Base-by-base conservation (phyloP, 2,113 vertebrate species). In the Athene cunicularia region DNA sequence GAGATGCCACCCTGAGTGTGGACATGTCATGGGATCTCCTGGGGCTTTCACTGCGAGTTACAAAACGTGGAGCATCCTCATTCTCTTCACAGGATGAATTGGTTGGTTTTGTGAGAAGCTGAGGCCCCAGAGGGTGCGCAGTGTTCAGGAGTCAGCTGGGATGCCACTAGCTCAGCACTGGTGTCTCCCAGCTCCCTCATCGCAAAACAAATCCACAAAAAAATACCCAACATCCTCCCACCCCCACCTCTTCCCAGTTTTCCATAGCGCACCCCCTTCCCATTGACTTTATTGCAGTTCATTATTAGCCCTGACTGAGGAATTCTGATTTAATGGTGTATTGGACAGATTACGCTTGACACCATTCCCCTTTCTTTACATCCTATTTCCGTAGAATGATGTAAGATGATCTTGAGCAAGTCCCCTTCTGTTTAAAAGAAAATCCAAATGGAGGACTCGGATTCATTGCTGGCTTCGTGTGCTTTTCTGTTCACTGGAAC, bases 401-500 rank as follows among this genome's bases (percentile, higher is more conserved):
- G 28, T 53, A 72, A 79, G 26, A 32, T 11, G 23, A 83, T 77
- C 50, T 91, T 68, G 60, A 62, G 47, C 47, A 70, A 88, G 22
- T 71, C 8, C 11, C 9, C 32, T 80, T 92, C 85, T 50, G 2
- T 93, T 88, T 68, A 49, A 81, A 82, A 39, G 39, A 87, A 75
- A 89, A 53, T 84, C 30, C 12, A 14, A 59, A 80, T 8, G 4
- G n/a, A 59, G 33, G 28, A 82, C 60, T 92, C 30, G 12, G 72
- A 82, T 86, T 94, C 50, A 88, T 91, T 85, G 39, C n/a, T 24
- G 8, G 39, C 12, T 95, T 86, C 0, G 0, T 55, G 14, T 49
- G 39, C 32, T 59, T 41, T 87, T 92, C 64, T 95, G 33, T 66
- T 96, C 35, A 17, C 32, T 88, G 72, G 16, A 95, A 60, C 39